Evolutionary conservation across 2,797 vertebrate species (phyloP), one percentile per base, ranked within the genome.

Genomic region (Centroberyx gerrardi): DNA sequence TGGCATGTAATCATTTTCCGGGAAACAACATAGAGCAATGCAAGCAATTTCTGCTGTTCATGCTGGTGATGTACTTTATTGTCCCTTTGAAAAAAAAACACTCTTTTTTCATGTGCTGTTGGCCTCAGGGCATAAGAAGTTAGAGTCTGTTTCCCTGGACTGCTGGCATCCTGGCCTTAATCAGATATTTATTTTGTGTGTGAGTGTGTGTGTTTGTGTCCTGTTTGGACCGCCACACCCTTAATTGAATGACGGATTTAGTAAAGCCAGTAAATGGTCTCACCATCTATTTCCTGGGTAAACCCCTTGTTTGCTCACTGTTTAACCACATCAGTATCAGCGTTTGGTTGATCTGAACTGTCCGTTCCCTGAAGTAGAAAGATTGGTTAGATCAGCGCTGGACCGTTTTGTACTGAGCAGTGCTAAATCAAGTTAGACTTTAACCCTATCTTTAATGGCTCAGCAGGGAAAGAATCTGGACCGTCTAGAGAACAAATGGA

Each of bases 1-100:
- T 53, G 61, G 55, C 36, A 27, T 62, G 68, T 86, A 59, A 86
- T 88, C 60, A 74, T 44, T 80, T 78, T 79, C 28, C 29, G 28
- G 49, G 60, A 72, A 80, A 86, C 42, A 82, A 54, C 71, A 60
- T 13, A 14, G 8, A 48, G 18, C 48, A 74, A 69, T 62, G 83
- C 38, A 36, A 78, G 68, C 44, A 61, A n/a, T 76, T 74, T 60
- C 31, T 4, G 15, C 17, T 15, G 44, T 22, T 53, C 52, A 18
- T 44, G 68, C 1, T 44, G 17, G 29, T 29, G n/a, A 44, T 79
- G 15, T 12, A 68, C 36, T 74, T 77, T 46, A 48, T 48, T 72
- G 18, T 51, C n/a, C 33, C 27, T 70, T 82, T 69, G 2, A 74
- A 62, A 71, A 38, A 38, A 36, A 27, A 65, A 27, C 1, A 27